Evolutionary conservation across 2,113 vertebrate genomes (phyloP), one percentile per base, ranked within the genome.

Genomic region (Carassius auratus): DNA sequence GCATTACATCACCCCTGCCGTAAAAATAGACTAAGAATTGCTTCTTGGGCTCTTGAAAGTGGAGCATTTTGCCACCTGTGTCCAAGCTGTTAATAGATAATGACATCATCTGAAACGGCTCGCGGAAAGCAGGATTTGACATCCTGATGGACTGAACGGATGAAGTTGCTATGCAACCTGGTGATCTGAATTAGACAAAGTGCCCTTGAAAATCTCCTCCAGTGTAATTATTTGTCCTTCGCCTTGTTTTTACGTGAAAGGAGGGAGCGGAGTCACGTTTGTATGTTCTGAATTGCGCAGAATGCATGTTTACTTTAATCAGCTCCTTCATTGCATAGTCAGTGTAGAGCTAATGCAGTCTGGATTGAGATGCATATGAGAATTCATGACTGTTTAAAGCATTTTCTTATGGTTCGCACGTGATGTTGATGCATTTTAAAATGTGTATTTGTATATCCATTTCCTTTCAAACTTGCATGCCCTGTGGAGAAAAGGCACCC

Each of bases 11-110:
- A 89, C 82, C 71, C 33, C 38, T 66, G 36, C 84, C 8, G 75
- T 71, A 85, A 79, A 87, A 86, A 87, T 87, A 80, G 85, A 85
- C 74, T 50, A 76, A 64, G 83, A 81, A 15, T 84, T 89, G 80
- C 81, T 89, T 84, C 84, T 83, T 78, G 86, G 74, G 42, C 84
- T 86, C 64, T 84, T 89, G 88, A 84, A 89, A 88, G 77, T 88
- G 86, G 85, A 89, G 84, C 86, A 82, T 89, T 86, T 88, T 88
- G 82, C 86, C 86, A 88, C 86, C 86, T 86, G 86, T 82, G 85
- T 88, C 73, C 77, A 79, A 77, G 85, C 89, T 79, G 85, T 85
- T 88, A 85, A 86, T 86, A 88, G 85, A 89, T 86, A 86, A 89
- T 89, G 89, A 89, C 86, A 88, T 86, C 89, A 89, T 88, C 85